Evolutionary conservation across 2,797 vertebrate genomes (phyloP), one percentile per base, ranked within the genome.

Genomic region (Gallinago solitaria): DNA sequence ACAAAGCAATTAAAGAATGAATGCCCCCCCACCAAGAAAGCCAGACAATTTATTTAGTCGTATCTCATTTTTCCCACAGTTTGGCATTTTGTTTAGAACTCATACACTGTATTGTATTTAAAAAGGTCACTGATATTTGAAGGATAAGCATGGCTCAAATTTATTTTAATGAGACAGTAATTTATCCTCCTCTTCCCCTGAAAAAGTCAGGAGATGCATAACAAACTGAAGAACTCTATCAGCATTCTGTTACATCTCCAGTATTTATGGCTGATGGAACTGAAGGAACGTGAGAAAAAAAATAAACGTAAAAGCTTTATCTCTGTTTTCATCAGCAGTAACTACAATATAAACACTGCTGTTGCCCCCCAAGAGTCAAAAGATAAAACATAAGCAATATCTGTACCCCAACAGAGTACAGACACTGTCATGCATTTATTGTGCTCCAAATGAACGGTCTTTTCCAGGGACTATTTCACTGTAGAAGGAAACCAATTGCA

Each of bases 241-340:
- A 45, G 50, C 51, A 43, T 13, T n/a, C 4, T 48, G 12, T 9
- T 76, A 2, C 2, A 1, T 30, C 32, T 64, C 32, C 17, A 1
- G 0, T 18, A 9, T 18, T 85, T 65, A 73, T 41, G 4, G 6
- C 3, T 83, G 48, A 27, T 69, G 16, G 7, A 71, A 56, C n/a
- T 71, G 48, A 78, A 71, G 37, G 8, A 14, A 51, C 16, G 3
- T 9, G 8, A 60, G 27, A 73, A 83, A 21, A 20, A 57, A 45
- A 61, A 51, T 6, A 74, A 32, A 63, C 7, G 2, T 9, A 63
- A 39, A 60, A 56, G 54, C 30, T 61, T 77, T 75, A n/a, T 77
- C 19, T 83, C n/a, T 73, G 8, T 2, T 79, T 45, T 73, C 43
- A 76, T 5, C 54, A 76, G 27, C 32, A 76, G 32, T 54, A 75